Evolutionary conservation across 2,888 invertebrate genomes (phyloP).

Genomic region (Diaperis boleti): DNA sequence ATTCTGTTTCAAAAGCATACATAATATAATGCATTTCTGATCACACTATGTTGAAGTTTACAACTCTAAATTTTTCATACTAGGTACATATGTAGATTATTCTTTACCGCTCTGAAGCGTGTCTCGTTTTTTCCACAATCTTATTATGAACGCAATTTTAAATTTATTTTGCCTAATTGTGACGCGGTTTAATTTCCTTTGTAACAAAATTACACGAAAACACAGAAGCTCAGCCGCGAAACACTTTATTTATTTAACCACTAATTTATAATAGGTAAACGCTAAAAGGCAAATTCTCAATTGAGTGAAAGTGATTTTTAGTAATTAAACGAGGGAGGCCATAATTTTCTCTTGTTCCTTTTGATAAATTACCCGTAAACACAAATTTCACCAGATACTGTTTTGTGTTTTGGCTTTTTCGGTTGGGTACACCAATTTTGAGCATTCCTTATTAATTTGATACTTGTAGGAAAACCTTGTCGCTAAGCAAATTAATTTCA

Average conservation of each 20-base stretch:
- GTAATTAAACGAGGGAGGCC: slow-evolving; percentile 32
- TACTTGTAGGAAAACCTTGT: no score
- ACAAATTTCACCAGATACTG: no score
- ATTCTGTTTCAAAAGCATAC: no score
- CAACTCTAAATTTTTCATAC: slow-evolving; percentile 9
- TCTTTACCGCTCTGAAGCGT: background rate
- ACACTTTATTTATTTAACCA: slow-evolving; percentile 17
- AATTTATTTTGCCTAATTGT: slow-evolving; percentile 14
- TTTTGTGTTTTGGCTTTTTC: no score
- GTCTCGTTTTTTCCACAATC: slow-evolving; percentile 1
- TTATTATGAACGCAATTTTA: slow-evolving; percentile 10
- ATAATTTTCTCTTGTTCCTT: slow-evolving; percentile 29
- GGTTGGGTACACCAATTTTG: no score
- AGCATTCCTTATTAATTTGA: no score
- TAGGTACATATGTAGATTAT: background rate
- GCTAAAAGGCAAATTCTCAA: slow-evolving; percentile 30
- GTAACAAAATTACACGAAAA: slow-evolving; percentile 20
- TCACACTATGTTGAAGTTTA: slow-evolving; percentile 17
- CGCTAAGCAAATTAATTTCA: no score
- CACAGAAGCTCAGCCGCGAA: slow-evolving; percentile 18
- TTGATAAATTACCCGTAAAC: slow-evolving; percentile 27
- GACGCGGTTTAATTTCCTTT: slow-evolving; percentile 23
- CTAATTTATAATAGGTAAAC: slow-evolving; percentile 31
- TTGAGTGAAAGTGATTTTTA: slow-evolving; percentile 26
- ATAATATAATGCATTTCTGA: slow-evolving; percentile 28